Percentiles rank a stretch among this genome's conserved stretches.
Evolutionary conservation across 2,797 vertebrate genomes (phyloP).

Genomic region (Eulemur coronatus): DNA sequence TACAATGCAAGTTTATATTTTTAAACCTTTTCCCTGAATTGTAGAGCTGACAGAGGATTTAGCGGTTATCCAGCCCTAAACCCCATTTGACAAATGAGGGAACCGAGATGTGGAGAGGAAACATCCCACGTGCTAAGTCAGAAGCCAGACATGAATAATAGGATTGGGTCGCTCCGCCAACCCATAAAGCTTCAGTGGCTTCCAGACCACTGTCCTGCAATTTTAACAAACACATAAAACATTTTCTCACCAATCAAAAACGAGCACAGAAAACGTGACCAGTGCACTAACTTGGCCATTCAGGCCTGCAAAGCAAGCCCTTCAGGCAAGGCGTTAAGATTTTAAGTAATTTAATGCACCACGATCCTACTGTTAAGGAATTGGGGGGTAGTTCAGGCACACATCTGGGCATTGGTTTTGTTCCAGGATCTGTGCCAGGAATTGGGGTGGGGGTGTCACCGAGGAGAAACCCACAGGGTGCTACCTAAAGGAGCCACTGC

Average conservation of each 20-base stretch:
- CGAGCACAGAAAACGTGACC: background rate
- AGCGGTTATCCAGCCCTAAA: background rate
- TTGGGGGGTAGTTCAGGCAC: background rate
- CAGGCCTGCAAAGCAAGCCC: background rate
- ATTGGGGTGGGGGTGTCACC: background rate
- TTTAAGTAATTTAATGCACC: background rate
- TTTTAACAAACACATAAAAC: background rate
- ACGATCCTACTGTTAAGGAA: background rate
- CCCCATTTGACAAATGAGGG: background rate
- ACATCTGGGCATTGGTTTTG: background rate
- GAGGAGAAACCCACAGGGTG: background rate
- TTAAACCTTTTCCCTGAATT: background rate
- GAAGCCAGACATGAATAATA: background rate
- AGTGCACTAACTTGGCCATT: background rate
- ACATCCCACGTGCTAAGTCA: background rate
- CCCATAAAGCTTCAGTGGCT: background rate
- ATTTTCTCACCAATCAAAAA: fast-evolving
- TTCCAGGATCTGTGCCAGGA: background rate
- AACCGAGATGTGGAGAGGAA: background rate
- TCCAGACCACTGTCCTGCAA: background rate
- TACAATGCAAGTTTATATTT: background rate
- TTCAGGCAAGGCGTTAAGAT: background rate
- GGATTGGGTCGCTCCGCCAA: background rate
- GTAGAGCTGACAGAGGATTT: background rate
- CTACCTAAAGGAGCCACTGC: background rate